These are phyloP conservation scores for Frankliniella intonsa DNA, from an alignment of 2,888 invertebrate species.

Conservation along the genomic window DNA sequence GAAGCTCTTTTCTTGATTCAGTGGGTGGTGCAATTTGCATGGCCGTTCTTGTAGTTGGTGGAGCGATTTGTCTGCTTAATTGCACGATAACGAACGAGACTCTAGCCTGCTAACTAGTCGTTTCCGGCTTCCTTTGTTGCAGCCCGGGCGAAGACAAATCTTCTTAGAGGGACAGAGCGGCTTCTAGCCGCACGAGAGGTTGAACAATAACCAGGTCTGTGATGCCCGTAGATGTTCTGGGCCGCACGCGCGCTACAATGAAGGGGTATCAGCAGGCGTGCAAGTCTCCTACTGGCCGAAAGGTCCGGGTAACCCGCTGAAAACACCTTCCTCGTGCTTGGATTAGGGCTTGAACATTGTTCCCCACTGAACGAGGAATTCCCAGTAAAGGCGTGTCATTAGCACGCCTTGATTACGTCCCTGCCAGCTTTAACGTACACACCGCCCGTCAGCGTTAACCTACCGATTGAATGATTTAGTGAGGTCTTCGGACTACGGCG, in stretches of 20 bases:
- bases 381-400: slow-evolving; percentile 65
- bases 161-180: slow-evolving; percentile 61
- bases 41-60: slow-evolving; percentile 69
- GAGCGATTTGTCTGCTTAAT: slow-evolving; percentile 70
- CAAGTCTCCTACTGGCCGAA: slow-evolving; percentile 56
- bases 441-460: slow-evolving; percentile 69
- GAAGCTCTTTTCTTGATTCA: slow-evolving; percentile 65
- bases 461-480: slow-evolving; percentile 64
- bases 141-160: slow-evolving; percentile 42
- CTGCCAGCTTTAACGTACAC: slow-evolving; percentile 67
- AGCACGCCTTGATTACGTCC: slow-evolving; percentile 65
- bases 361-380: slow-evolving; percentile 60
- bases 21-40: slow-evolving; percentile 67
- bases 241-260: slow-evolving; percentile 63
- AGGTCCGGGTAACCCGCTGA: slow-evolving; percentile 61
- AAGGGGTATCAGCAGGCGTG: slow-evolving; percentile 59
- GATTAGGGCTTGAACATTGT: slow-evolving; percentile 61
- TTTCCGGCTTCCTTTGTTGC: slow-evolving; percentile 35
- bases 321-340: slow-evolving; percentile 63
- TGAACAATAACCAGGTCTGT: slow-evolving; percentile 61
- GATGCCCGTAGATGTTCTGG: slow-evolving; percentile 52
- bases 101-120: slow-evolving; percentile 48
- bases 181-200: slow-evolving; percentile 51
- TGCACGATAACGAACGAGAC: slow-evolving; percentile 61
- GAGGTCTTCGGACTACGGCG: slow-evolving; percentile 55